Evolutionary conservation across 2,113 vertebrate species (phyloP).

Genomic region (Platysternon megacephalum): DNA sequence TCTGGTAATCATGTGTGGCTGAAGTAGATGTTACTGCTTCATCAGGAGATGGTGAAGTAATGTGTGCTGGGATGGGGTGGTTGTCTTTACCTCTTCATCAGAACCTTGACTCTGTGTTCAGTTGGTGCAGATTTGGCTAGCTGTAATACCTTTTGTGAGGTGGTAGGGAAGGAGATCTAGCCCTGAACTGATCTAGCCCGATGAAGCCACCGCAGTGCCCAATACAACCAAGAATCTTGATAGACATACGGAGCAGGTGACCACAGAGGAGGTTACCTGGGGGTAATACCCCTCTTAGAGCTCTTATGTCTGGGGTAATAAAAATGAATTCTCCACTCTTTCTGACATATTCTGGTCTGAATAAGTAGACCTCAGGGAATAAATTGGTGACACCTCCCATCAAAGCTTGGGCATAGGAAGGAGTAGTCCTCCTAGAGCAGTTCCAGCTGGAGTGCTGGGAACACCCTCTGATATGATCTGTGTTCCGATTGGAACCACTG

Average conservation of each 20-base stretch:
- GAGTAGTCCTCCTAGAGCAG: not conserved
- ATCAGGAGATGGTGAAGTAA: not conserved
- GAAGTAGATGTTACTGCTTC: not conserved
- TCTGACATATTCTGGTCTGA: no score
- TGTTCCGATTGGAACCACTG: no score
- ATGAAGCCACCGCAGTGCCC: not conserved
- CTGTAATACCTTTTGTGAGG: not conserved
- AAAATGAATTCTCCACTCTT: not conserved
- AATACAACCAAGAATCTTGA: not conserved
- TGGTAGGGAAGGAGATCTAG: not conserved
- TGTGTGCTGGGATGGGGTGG: not conserved
- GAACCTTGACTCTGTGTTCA: not conserved
- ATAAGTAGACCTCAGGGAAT: not conserved
- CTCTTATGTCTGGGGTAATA: not conserved
- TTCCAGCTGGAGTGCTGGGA: not conserved
- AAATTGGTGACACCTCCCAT: not conserved
- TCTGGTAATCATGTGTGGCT: not conserved
- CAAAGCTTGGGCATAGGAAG: not conserved
- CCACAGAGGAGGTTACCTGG: not conserved
- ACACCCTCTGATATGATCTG: not conserved
- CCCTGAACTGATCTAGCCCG: not conserved
- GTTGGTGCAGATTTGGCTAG: accelerated
- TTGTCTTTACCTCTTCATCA: not conserved
- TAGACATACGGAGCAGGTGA: not conserved
- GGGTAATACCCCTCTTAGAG: not conserved